Base-by-base conservation (phyloP, 1,140 invertebrate genomes). In the Meloidogyne chitwoodi region DNA sequence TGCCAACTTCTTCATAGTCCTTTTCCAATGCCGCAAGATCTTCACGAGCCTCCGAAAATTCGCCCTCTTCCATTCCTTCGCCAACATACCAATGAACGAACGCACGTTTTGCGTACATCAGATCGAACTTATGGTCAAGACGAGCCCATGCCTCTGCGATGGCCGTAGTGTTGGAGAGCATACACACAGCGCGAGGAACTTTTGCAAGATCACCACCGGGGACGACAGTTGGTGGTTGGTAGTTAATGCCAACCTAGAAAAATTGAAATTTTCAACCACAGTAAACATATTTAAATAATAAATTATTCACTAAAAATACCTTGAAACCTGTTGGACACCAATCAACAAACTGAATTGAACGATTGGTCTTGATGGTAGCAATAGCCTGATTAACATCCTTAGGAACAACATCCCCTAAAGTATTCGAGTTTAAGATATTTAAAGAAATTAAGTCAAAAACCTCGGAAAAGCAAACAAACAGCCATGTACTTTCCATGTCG, bases 61-160 rank as follows among this genome's bases (percentile, higher is more conserved):
- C 92, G 63, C 92, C 92, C 87, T 93, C 92, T 87, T 93, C 92
- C 92, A 93, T 93, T 85, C 92, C 92, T 90, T 93, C 92, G 76
- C 92, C 92, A 29, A 77, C 76, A 75, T 77, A 81, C 92, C 92
- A 93, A 84, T 92, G 92, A 1, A 92, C 92, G 86, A 93, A 93
- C 19, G 92, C 92, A 16, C 92, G 88, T 84, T 91, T 91, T 76
- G 90, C 87, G 83, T 90, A 91, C 90, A 91, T 91, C 61, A 91
- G 79, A 79, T 91, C 90, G 79, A 91, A 91, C 82, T 91, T 91
- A 81, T 90, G 88, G 79, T 91, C 89, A 24, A 91, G 85, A 62
- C 90, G 83, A 62, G 89, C 89, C 91, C 91, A 91, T 4, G 90
- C 90, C 85, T 95, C 93, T 12, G 92, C 92, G 61, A 94, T 91